Percentiles rank a stretch among this genome's conserved stretches.
Evolutionary conservation across 2,797 vertebrate species (phyloP).

Genomic region (Pteropus rufus): DNA sequence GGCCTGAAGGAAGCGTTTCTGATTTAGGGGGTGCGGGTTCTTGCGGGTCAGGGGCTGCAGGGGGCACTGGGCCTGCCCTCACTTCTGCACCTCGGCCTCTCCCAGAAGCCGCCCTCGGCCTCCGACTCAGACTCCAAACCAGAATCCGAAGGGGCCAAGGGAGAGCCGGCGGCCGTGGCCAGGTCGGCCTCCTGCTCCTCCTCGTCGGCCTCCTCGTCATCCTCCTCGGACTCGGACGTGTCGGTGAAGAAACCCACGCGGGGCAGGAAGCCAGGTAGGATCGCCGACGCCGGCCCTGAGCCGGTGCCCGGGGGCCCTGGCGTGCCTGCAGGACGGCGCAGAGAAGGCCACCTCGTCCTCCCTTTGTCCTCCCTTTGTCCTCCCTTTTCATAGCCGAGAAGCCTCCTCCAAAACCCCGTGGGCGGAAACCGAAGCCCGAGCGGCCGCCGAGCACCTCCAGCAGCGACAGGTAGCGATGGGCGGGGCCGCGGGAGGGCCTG

Average conservation of each 20-base stretch:
- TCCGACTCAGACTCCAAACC: conserved; percentile 92
- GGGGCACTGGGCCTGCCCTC: neutral
- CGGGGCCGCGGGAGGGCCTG: fast-evolving
- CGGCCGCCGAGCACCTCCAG: conserved; percentile 87
- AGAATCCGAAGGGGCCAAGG: conserved; percentile 83
- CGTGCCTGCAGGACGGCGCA: neutral
- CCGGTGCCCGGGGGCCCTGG: neutral
- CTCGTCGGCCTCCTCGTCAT: conserved; percentile 83
- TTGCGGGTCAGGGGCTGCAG: too few species aligned
- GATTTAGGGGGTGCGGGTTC: neutral
- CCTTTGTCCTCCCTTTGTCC: neutral
- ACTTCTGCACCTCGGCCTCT: neutral
- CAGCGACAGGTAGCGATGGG: conserved; percentile 90
- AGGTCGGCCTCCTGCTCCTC: conserved; percentile 87
- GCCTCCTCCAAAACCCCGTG: conserved; percentile 90
- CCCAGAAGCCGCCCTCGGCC: conserved; percentile 86
- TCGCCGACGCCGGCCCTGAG: neutral
- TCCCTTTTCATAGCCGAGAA: conserved; percentile 83
- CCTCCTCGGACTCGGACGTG: conserved; percentile 90
- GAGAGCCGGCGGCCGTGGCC: conserved; percentile 65
- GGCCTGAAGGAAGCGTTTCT: neutral
- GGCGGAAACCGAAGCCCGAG: conserved; percentile 90
- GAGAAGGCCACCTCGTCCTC: neutral
- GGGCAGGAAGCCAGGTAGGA: conserved; percentile 91
- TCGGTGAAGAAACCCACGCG: conserved; percentile 89